Evolutionary conservation across 2,113 vertebrate species (phyloP), one percentile per base, ranked within the genome.

Genomic region (Australoheros scitulus): DNA sequence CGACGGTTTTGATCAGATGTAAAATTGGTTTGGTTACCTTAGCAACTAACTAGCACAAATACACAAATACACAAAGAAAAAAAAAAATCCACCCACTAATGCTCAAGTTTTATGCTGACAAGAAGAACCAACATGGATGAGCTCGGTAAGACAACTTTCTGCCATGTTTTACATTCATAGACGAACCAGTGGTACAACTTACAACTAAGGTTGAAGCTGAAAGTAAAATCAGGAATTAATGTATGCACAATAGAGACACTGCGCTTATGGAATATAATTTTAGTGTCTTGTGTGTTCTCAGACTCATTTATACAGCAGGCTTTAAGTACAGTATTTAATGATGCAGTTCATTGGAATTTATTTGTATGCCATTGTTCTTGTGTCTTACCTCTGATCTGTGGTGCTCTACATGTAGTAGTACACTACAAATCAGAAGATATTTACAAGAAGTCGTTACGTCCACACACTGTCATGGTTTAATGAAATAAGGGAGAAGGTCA

Each of bases 61-160:
- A 32, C 2, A 38, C 14, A 55, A 1, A 29, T 43, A 32, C 24
- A 70, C 38, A 20, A 9, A 56, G 18, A n/a, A 50, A 17, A 50
- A 64, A 24, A 56, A 36, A 75, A 7, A 70, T 3, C 41, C 18
- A 72, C 47, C 68, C 68, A 55, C 68, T 72, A 47, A 55, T 11
- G 14, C 24, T 87, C 22, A 57, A 24, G 36, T 29, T 70, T 80
- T 15, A 29, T 26, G 76, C 36, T 55, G 75, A 80, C 59, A 84
- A 50, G 70, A 77, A 70, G 41, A 74, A 75, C n/a, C 57, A 57
- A 65, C 80, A 94, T 94, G 94, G 92, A 94, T 29, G 93, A 94
- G 76, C 93, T 94, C 14, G 94, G 94, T 94, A 93, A 92, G 94
- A 20, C 18, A 41, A 57, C 36, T 83, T 75, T 87, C 38, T 77